Conservation (phyloP, 2,888 invertebrate species). For the Drosophila atripex region DNA sequence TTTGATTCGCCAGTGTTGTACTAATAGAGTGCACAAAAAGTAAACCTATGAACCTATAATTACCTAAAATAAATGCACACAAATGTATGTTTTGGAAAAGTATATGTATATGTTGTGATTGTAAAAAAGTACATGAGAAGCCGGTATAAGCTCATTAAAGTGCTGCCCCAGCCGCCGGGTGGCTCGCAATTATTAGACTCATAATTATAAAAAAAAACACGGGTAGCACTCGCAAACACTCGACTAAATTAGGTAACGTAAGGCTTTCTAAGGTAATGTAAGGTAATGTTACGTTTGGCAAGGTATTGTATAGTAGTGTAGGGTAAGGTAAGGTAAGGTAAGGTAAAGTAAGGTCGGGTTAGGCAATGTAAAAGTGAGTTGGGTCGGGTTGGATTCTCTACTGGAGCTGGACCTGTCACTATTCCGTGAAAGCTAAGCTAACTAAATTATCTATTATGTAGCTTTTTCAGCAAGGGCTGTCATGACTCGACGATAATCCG, state of each 20-base stretch:
- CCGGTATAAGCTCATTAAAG: background rate
- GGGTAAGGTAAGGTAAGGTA: background rate
- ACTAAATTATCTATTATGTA: constrained; percentile 3
- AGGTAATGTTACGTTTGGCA: background rate
- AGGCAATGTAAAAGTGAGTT: background rate
- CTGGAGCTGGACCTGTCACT: background rate
- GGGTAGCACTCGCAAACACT: background rate
- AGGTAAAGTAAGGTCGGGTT: background rate
- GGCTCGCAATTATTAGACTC: background rate
- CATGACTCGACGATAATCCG: background rate
- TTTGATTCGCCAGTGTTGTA: background rate
- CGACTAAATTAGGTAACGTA: background rate
- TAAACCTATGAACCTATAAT: too few relatives aligned
- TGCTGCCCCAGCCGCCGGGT: background rate
- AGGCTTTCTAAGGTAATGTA: background rate
- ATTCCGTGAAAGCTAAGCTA: background rate
- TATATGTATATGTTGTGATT: background rate
- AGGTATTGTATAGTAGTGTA: background rate
- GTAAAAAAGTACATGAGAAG: background rate
- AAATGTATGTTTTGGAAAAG: background rate
- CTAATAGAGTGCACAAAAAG: constrained; percentile 1
- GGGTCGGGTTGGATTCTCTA: background rate
- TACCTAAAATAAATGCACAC: background rate
- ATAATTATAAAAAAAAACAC: background rate
- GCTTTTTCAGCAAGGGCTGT: too few relatives aligned